These are phyloP conservation scores for Hirtodrosophila alboralis DNA, from an alignment of 2,888 invertebrate species.

Conservation along the genomic window DNA sequence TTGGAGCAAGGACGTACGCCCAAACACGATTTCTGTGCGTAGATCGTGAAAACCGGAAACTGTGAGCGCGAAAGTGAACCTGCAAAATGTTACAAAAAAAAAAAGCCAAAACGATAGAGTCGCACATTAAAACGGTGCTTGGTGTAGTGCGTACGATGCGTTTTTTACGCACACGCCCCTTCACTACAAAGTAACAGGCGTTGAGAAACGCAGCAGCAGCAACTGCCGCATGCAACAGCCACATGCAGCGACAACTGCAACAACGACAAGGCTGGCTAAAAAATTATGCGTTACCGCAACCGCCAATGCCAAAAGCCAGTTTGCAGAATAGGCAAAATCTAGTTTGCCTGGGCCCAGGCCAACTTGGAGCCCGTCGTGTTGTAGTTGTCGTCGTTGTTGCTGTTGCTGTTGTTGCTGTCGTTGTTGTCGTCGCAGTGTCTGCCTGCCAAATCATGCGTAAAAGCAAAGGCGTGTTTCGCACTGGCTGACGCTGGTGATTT, in stretches of 20 bases:
- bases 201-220: conserved; percentile 63
- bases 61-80: conserved; percentile 96
- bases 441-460: conserved; percentile 72
- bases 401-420: conserved; percentile 17
- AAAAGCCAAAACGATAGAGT: conserved; percentile 25
- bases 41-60: conserved; percentile 97
- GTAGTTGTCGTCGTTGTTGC: conserved; percentile 6
- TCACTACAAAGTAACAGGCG: conserved; percentile 79
- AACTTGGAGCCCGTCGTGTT: conserved; percentile 39
- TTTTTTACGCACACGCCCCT: conserved; percentile 77
- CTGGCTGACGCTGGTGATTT: conserved; percentile 61
- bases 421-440: conserved; percentile 22
- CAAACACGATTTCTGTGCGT: conserved; percentile 97
- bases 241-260: conserved; percentile 22
- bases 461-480: conserved; percentile 68
- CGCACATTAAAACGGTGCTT: conserved; percentile 46
- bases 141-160: conserved; percentile 49
- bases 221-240: conserved; percentile 25
- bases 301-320: conserved; percentile 71
- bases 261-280: conserved; percentile 60
- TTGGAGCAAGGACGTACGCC: conserved; percentile 95
- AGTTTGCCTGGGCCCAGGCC: conserved; percentile 69
- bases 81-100: conserved; percentile 85
- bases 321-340: conserved; percentile 76
- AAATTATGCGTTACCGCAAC: conserved; percentile 74